Evolutionary conservation across 2,888 invertebrate genomes (phyloP), one percentile per base, ranked within the genome.

Genomic region (Scaptomyza tumidula): DNA sequence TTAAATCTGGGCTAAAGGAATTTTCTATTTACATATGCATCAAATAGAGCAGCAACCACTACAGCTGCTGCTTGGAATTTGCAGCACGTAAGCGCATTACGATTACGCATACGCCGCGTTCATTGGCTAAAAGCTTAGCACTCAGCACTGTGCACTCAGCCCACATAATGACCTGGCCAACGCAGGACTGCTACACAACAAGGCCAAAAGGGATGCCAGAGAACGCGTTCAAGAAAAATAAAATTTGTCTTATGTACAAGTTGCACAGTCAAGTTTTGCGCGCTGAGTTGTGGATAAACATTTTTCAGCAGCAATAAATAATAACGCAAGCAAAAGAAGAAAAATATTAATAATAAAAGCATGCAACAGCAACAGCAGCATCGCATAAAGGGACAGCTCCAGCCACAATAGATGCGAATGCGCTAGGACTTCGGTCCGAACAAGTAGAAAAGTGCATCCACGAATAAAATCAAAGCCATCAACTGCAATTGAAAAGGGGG

Each of bases 391-490:
- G 79, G 85, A 70, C 64, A 75, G 50, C 56, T 56, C 48, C 50
- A 10, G 33, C 60, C 61, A 85, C 79, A 85, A 85, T 84, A 74
- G 41, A 27, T 52, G 39, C 39, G 52, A 87, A 88, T 86, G 79
- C 76, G 73, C 64, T 74, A 64, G 57, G 66, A 60, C 31, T 55
- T 43, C 13, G 10, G 53, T 43, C 55, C 68, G 50, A 66, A 24
- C 11, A 88, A 75, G 86, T 75, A 73, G 89, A 86, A 88, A 88
- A 88, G 85, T 86, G 82, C 87, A 86, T 86, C 78, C 87, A 88
- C 85, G 87, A 88, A 86, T 86, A 88, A 86, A 86, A 86, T 86
- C 85, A 86, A 86, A 86, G 85, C 85, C 85, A 86, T 86, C 85
- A 86, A 85, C 89, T 86, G 84, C 82, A 84, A 86, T 88, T 86